Evolutionary conservation across 2,113 vertebrate species (phyloP), one percentile per base, ranked within the genome.

Genomic region (Eulemur rufifrons): DNA sequence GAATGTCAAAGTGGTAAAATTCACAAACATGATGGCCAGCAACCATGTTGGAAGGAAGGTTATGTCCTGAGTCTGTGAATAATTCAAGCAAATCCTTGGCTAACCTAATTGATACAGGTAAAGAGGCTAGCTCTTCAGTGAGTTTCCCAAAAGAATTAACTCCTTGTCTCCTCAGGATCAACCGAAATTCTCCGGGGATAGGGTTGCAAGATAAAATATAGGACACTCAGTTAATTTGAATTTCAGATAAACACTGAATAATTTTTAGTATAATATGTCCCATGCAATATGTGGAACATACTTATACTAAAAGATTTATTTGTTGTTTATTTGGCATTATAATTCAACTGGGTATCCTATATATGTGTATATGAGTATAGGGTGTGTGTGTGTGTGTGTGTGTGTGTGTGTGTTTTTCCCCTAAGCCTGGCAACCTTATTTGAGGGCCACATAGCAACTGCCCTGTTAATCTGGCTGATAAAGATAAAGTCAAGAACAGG

Each of bases 261-360:
- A 25, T 68, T 59, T 93, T 92, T 86, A 77, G 18, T 39, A 1
- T 54, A 86, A 77, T 59, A 42, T 89, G 7, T 74, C 7, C 20
- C 37, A 54, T 34, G 42, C 13, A 91, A 71, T 61, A 68, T 78
- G 85, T 88, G 61, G n/a, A 42, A 71, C 14, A 61, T 42, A 29
- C 2, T 27, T 61, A 66, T 23, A 68, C 21, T 69, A 76, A 76
- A 80, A 81, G 39, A 37, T 45, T 66, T 10, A 88, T 63, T 82
- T 73, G 12, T 59, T 87, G 61, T 68, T 95, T 71, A 77, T 77
- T 76, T 95, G 42, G 14, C n/a, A 90, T 92, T 94, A 42, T 89
- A 64, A 77, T 96, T 96, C 45, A 91, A 64, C n/a, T 73, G 25
- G 21, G 54, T 32, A 39, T 61, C 8, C 3, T 37, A 1, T 77